A percentile compares a stretch with the other conserved stretches of the same genome.
Evolutionary conservation across 2,797 vertebrate genomes (phyloP).

Genomic region (Coccyzus lansbergi): DNA sequence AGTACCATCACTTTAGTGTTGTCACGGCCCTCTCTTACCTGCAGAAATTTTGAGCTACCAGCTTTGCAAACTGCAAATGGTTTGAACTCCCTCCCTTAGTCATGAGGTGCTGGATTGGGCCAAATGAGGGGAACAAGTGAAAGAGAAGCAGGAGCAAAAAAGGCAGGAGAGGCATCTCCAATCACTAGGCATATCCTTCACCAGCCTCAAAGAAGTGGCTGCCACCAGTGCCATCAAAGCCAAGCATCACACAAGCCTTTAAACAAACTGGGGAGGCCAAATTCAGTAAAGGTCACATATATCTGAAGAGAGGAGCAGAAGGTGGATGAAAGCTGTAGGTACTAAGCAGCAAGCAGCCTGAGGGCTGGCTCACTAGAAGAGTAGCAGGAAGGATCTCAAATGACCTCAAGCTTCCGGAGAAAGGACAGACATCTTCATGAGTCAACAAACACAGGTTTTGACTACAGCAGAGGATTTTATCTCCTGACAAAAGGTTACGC

Average conservation of each 20-base stretch:
- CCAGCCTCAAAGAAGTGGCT: not conserved
- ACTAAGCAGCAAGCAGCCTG: not conserved
- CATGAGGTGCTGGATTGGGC: not conserved
- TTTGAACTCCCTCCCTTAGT: not conserved
- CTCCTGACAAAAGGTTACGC: not conserved
- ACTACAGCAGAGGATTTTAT: not conserved
- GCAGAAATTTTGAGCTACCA: not conserved
- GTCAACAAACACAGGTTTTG: not conserved
- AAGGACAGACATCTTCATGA: not conserved
- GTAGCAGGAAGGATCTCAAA: not conserved
- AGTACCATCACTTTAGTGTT: fast-evolving
- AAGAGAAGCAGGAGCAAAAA: not conserved
- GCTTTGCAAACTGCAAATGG: not conserved
- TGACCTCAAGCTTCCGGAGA: not conserved
- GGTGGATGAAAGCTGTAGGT: not conserved
- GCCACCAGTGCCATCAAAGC: not conserved
- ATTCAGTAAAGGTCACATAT: not conserved
- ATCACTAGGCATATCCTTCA: not conserved
- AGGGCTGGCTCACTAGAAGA: not conserved
- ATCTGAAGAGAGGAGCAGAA: not conserved
- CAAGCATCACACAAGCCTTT: not conserved
- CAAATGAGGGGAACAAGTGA: not conserved
- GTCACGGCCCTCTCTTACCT: not conserved
- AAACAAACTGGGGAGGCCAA: not conserved
- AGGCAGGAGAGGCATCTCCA: not conserved